A percentile compares a stretch with the other conserved stretches of the same genome.
Evolutionary conservation across 2,888 invertebrate genomes (phyloP).

Genomic region (Pachydiplax longipennis): DNA sequence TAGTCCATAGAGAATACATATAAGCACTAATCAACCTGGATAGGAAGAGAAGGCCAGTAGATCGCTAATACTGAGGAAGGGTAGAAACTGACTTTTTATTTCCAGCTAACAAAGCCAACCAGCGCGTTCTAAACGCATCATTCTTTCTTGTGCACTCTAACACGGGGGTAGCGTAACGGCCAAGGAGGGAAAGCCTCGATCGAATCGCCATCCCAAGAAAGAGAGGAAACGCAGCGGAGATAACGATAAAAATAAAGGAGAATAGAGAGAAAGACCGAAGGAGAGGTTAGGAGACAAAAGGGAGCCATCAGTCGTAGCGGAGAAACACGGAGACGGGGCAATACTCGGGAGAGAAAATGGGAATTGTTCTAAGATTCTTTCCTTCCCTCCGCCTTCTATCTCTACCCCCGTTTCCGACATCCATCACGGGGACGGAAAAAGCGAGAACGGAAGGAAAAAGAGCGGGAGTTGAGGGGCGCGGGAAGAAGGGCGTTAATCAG

Average conservation of each 20-base stretch:
- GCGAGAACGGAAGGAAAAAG: background rate
- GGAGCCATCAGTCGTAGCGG: background rate
- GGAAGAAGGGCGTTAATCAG: conserved; percentile 31
- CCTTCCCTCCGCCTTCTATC: background rate
- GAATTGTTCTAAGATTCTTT: conserved; percentile 14
- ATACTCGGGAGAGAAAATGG: background rate
- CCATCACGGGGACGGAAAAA: background rate
- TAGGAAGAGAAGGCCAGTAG: background rate
- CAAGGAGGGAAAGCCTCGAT: background rate
- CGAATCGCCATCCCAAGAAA: conserved; percentile 8
- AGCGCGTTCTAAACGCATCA: background rate
- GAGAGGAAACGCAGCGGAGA: background rate
- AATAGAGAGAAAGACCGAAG: background rate
- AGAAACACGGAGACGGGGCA: background rate
- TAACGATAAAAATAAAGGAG: background rate
- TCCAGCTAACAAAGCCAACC: background rate
- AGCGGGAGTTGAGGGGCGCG: background rate
- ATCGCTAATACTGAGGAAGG: background rate
- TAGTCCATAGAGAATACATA: background rate
- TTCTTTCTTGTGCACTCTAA: background rate
- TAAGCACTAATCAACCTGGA: background rate
- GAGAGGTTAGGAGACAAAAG: background rate
- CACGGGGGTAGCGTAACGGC: background rate
- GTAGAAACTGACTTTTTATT: background rate
- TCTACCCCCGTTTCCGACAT: background rate